These are phyloP conservation scores for Hypotaenidia okinawae DNA, from an alignment of 2,797 vertebrate species.

Conservation along the genomic window DNA sequence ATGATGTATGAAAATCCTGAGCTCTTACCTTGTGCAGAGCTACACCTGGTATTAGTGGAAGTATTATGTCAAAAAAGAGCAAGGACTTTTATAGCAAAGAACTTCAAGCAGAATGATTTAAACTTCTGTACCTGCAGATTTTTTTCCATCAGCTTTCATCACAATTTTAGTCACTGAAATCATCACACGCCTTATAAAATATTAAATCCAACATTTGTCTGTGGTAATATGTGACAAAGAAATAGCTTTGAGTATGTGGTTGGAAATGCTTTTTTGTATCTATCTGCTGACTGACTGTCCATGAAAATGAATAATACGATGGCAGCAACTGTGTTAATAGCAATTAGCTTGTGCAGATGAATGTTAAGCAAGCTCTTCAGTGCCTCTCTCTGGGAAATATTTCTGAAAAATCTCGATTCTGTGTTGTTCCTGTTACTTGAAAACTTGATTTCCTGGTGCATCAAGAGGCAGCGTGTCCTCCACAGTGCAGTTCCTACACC, in stretches of 20 bases:
- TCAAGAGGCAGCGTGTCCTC: not conserved
- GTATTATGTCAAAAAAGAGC: not conserved
- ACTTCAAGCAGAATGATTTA: constrained; percentile 11
- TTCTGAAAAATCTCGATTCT: not conserved
- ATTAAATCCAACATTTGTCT: not conserved
- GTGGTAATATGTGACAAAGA: not conserved
- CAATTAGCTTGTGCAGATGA: not conserved
- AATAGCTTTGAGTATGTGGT: not conserved
- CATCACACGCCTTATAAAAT: not conserved
- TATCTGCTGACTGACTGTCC: not conserved
- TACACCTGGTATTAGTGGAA: not conserved
- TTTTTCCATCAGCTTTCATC: constrained; percentile 14
- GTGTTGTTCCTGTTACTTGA: not conserved
- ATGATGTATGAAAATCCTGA: not conserved
- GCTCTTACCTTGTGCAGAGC: not conserved
- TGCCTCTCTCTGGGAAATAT: not conserved
- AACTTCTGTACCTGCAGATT: not conserved
- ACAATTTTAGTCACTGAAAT: not conserved
- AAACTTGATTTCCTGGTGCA: not conserved
- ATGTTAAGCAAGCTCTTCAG: not conserved
- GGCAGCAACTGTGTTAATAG: not conserved
- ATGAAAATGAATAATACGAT: not conserved
- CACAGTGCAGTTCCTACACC: not conserved
- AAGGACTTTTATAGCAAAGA: not conserved
- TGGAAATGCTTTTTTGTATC: not conserved